A percentile compares a stretch with the other conserved stretches of the same genome.
phyloP scores from a whole-genome alignment of 1,140 invertebrate genomes.

The Colletes latitarsis region DNA sequence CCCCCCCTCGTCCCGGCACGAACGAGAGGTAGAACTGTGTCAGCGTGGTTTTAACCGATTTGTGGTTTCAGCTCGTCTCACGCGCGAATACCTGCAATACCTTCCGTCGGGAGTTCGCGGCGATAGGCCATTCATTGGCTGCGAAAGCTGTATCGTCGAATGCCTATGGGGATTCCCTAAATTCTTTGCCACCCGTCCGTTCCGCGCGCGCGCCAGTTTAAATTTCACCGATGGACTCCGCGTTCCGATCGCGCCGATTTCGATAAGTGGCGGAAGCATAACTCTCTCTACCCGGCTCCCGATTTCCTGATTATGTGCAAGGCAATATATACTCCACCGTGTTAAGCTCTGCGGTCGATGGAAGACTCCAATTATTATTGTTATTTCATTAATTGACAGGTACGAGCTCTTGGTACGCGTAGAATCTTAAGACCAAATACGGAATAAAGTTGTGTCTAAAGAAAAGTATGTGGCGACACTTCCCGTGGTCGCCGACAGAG shows the following conservation, averaged over 20 bases:
- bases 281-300: no score
- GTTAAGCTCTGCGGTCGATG: no score
- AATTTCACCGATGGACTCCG: background rate
- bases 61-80: background rate
- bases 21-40: background rate
- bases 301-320: no score
- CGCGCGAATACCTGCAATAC: slow-evolving; percentile 4
- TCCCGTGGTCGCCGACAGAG: no score
- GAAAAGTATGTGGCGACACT: no score
- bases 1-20: background rate
- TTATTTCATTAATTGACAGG: no score
- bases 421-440: no score
- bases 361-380: no score
- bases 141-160: background rate
- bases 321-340: no score
- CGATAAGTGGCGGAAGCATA: no score
- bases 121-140: background rate
- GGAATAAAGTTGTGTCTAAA: no score
- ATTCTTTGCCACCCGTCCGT: slow-evolving; percentile 16
- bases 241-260: background rate
- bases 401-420: no score
- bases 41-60: slow-evolving; percentile 6
- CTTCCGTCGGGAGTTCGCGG: background rate
- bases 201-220: background rate
- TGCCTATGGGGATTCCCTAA: slow-evolving; percentile 1